Percentiles rank a stretch among this genome's conserved stretches.
Evolutionary conservation across 2,797 vertebrate species (phyloP).

Genomic region (Sebastes itinus): DNA sequence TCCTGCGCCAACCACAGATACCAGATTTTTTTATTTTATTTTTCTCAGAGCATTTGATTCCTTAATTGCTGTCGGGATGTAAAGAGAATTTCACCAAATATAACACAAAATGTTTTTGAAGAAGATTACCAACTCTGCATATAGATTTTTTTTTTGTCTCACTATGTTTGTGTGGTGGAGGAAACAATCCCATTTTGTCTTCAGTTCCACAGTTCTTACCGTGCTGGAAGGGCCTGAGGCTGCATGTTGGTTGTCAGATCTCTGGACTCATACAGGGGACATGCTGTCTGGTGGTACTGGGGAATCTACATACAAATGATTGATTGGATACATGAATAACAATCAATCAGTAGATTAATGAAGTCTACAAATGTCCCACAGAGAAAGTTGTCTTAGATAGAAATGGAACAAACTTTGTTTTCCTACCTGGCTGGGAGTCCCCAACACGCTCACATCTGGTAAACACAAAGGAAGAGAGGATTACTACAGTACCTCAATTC

Average conservation of each 20-base stretch:
- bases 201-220: conserved; percentile 48
- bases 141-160: too few species aligned
- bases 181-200: neutral
- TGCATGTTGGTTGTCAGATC: conserved; percentile 23
- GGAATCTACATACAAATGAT: neutral
- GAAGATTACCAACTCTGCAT: neutral
- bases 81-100: too few species aligned
- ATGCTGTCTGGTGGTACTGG: conserved; percentile 36
- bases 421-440: conserved; percentile 39
- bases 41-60: too few species aligned
- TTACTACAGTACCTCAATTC: neutral
- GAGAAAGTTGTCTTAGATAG: neutral
- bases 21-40: too few species aligned
- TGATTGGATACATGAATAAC: neutral
- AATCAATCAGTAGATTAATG: neutral
- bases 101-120: too few species aligned
- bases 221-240: conserved; percentile 12
- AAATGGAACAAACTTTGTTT: neutral
- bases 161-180: neutral
- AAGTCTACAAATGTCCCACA: neutral
- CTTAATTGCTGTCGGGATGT: too few species aligned
- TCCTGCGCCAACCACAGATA: too few species aligned
- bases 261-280: conserved; percentile 18
- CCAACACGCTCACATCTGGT: conserved; percentile 6
- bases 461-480: conserved; percentile 14